These are phyloP conservation scores for Hypsibius dujardini DNA, from an alignment of 1,140 invertebrate species.

Conservation along the genomic window DNA sequence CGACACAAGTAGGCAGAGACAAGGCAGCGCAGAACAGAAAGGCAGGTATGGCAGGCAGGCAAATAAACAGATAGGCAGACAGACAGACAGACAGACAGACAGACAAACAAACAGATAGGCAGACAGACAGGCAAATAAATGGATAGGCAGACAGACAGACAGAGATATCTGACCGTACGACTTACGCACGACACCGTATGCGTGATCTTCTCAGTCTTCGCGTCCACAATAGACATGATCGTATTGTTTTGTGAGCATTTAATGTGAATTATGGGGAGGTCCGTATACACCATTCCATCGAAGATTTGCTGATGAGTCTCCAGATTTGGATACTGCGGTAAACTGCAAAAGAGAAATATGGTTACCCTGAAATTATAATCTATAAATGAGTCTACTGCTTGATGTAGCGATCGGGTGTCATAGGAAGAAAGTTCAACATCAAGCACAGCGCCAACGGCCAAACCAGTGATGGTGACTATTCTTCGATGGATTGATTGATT, in stretches of 20 bases:
- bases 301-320: conserved; percentile 41
- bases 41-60: too few species aligned
- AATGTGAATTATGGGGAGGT: conserved; percentile 62
- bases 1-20: too few species aligned
- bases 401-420: too few species aligned
- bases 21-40: too few species aligned
- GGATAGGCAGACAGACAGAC: too few species aligned
- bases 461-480: too few species aligned
- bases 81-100: too few species aligned
- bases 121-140: too few species aligned
- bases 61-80: too few species aligned
- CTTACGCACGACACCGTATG: background rate
- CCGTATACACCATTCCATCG: conserved; percentile 53
- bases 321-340: conserved; percentile 23
- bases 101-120: too few species aligned
- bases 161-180: background rate
- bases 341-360: background rate
- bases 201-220: conserved; percentile 28
- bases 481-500: conserved; percentile 3
- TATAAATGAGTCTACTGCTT: background rate
- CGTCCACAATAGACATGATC: conserved; percentile 52
- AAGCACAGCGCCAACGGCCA: too few species aligned
- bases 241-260: conserved; percentile 68
- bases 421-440: too few species aligned
- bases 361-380: background rate